Conservation (phyloP, 2,797 vertebrate genomes). For the Phaenicophaeus curvirostris region DNA sequence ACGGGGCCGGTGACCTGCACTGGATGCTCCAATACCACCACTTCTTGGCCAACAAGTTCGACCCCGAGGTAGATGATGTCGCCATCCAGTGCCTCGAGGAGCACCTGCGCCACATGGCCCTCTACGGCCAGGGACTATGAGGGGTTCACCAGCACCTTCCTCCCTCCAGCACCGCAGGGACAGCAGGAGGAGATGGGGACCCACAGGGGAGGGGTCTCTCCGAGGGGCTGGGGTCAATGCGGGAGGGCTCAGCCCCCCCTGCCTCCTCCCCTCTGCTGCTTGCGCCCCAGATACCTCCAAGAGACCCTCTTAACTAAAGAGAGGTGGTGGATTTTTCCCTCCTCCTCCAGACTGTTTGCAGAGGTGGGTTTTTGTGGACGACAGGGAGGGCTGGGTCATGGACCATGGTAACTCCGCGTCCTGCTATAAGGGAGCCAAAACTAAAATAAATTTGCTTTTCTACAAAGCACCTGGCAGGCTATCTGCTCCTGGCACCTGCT, state of each 20-base stretch:
- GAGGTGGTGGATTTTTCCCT: fast-evolving
- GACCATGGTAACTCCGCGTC: fast-evolving
- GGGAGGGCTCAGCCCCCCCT: not conserved
- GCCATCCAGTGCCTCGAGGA: conserved; percentile 87
- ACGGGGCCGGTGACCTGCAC: conserved; percentile 84
- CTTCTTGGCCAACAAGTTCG: conserved; percentile 94
- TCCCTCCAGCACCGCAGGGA: not conserved
- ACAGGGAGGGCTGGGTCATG: not conserved
- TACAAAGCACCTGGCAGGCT: not conserved
- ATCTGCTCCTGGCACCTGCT: not conserved
- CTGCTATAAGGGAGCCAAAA: not conserved
- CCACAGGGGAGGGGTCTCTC: too few relatives aligned
- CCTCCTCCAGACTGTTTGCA: fast-evolving
- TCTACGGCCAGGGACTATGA: conserved; percentile 70
- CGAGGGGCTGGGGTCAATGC: too few relatives aligned
- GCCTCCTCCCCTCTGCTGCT: too few relatives aligned
- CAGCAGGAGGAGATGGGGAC: too few relatives aligned
- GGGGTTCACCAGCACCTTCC: not conserved
- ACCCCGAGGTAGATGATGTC: conserved; percentile 82
- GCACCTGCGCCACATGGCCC: conserved; percentile 79
- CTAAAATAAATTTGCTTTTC: not conserved
- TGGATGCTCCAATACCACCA: conserved; percentile 88
- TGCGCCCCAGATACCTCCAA: fast-evolving
- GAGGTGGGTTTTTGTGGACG: fast-evolving
- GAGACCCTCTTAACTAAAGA: fast-evolving